Base-by-base conservation (phyloP, 2,888 invertebrate species). In the Andrena trimmerana region DNA sequence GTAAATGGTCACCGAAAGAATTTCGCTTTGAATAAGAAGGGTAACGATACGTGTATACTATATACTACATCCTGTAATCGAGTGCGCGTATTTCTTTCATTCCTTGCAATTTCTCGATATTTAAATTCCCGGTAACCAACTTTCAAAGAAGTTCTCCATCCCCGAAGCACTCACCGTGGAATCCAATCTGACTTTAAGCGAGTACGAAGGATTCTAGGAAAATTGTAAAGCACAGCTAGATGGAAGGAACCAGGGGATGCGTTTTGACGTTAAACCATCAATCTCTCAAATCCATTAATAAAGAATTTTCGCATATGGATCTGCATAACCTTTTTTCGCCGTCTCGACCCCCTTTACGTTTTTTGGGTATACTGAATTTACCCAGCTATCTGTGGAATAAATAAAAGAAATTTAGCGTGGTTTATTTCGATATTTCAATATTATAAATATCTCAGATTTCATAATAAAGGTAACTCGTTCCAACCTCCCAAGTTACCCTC, bases 131-230 rank as follows among this genome's bases (percentile, higher is more conserved):
- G n/a, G 27, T 75, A 65, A 72, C 54, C 74, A 74, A 24, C 52
- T 75, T 75, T 57, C 74, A 16, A 33, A 27, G 20, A 65, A 71
- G 10, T 73, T 33, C 16, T 63, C 10, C 65, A 59, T 65, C 52
- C 29, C 29, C 31, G 10, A 60, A 80, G 42, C 20, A 59, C 50
- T 65, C 54, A 5, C n/a, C 65, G n/a, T 57, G 65, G 60, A 77
- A 77, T 71, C 24, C 48, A 24, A 29, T 70, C 50, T 31, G 60
- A 77, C 29, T 42, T 62, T 68, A 65, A 75, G 63, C 27, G 57
- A 78, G 65, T 78, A 52, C 67, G 52, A 36, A 24, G 73, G 50
- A 63, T 69, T 79, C 57, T 20, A 54, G 42, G 62, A 24, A 73
- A 65, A 57, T 42, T 66, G 50, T 48, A 42, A 42, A 59, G 72